phyloP scores from a whole-genome alignment of 2,888 invertebrate genomes.

The Acleris emargana region DNA sequence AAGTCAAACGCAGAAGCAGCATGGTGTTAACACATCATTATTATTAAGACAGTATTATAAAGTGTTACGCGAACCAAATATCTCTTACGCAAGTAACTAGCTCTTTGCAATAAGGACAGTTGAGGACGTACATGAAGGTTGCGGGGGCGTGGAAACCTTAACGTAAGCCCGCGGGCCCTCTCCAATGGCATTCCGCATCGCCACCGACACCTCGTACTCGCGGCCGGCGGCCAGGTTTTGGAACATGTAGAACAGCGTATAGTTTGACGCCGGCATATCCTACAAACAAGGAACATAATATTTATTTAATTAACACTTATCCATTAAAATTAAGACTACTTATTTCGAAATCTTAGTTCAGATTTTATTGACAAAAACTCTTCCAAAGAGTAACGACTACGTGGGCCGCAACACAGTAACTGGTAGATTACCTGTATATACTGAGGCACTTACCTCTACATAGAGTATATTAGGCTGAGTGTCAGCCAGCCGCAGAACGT shows the following conservation, averaged over 20 bases:
- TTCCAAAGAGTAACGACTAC: too few relatives aligned
- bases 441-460: constrained; percentile 83
- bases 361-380: too few relatives aligned
- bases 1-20: too few relatives aligned
- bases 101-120: background rate
- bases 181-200: constrained; percentile 91
- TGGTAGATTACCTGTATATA: background rate
- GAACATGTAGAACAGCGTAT: constrained; percentile 89
- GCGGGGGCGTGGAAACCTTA: constrained; percentile 86
- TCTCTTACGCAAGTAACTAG: too few relatives aligned
- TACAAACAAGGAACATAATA: constrained; percentile 51
- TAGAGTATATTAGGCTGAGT: constrained; percentile 82
- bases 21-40: too few relatives aligned
- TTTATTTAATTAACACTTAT: too few relatives aligned
- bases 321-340: too few relatives aligned
- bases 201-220: constrained; percentile 90
- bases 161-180: constrained; percentile 89
- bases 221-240: constrained; percentile 88
- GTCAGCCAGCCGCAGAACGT: constrained; percentile 88
- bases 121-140: constrained; percentile 84
- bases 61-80: too few relatives aligned
- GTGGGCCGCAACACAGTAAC: background rate
- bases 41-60: too few relatives aligned
- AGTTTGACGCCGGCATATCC: constrained; percentile 90
- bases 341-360: too few relatives aligned